Conservation (phyloP, 2,113 vertebrate genomes). For the Proterorhinus semilunaris region DNA sequence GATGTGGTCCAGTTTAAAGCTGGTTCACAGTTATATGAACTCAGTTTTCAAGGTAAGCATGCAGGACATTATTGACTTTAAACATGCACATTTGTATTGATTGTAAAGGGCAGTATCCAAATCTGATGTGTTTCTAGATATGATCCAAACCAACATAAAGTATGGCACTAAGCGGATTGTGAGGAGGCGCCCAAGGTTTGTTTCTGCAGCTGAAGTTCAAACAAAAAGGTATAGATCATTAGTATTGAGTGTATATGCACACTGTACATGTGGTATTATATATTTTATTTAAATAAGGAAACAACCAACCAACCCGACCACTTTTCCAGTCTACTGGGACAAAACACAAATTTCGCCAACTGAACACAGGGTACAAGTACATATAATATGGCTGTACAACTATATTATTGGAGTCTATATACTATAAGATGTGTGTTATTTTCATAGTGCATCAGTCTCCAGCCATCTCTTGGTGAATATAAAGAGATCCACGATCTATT, state of each 20-base stretch:
- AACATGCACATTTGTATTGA: neutral
- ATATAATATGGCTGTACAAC: neutral
- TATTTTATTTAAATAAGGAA: neutral
- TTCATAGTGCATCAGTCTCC: slow-evolving; percentile 54
- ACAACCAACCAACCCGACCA: slow-evolving; percentile 1
- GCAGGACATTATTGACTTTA: neutral
- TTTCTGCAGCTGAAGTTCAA: slow-evolving; percentile 47
- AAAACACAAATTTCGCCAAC: slow-evolving; percentile 54
- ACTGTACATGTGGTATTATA: neutral
- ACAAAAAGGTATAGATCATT: slow-evolving; percentile 11
- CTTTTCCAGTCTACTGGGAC: slow-evolving; percentile 70
- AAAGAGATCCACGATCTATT: slow-evolving; percentile 63
- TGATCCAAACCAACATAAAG: slow-evolving; percentile 64
- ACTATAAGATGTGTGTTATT: neutral
- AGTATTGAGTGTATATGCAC: neutral
- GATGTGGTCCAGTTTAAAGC: slow-evolving; percentile 63
- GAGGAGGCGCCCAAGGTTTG: slow-evolving; percentile 60
- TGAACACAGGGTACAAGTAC: slow-evolving; percentile 40
- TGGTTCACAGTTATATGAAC: slow-evolving; percentile 60
- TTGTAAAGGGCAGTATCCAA: neutral
- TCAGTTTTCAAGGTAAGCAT: slow-evolving; percentile 67
- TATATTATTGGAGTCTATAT: neutral
- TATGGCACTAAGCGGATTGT: slow-evolving; percentile 55
- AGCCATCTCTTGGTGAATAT: slow-evolving; percentile 53
- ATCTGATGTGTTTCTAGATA: slow-evolving; percentile 45